phyloP scores from a whole-genome alignment of 1,140 invertebrate species.

The Centruroides vittatus region DNA sequence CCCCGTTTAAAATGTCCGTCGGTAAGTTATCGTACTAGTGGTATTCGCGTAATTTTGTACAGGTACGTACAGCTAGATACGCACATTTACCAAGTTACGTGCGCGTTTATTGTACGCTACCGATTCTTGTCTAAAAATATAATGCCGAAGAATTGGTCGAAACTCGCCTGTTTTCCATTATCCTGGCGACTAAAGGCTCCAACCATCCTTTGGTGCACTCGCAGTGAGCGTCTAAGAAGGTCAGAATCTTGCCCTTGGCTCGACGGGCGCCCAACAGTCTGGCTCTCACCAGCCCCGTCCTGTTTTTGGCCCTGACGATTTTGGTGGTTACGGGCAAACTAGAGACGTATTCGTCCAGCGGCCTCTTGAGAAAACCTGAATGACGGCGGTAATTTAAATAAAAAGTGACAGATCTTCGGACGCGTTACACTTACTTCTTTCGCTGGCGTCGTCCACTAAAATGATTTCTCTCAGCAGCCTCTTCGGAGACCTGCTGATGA shows the following conservation, averaged over 20 bases:
- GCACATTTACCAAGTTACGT: too few species aligned
- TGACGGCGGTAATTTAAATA: too few species aligned
- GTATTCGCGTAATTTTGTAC: too few species aligned
- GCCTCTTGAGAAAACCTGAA: constrained; percentile 25
- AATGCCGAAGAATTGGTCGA: too few species aligned
- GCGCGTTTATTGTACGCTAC: too few species aligned
- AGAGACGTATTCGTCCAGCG: constrained; percentile 60
- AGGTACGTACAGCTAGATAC: too few species aligned
- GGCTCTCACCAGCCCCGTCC: constrained; percentile 73
- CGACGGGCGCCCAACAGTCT: constrained; percentile 63
- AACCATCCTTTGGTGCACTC: constrained; percentile 84
- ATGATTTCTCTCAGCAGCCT: constrained; percentile 64
- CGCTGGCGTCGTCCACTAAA: constrained; percentile 76
- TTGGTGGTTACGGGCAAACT: constrained; percentile 44
- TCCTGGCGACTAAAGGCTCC: constrained; percentile 63
- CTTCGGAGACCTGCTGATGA: constrained; percentile 58
- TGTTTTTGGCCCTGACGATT: constrained; percentile 49
- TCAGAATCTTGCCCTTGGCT: constrained; percentile 63
- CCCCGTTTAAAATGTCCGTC: too few species aligned
- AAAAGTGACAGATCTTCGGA: background rate
- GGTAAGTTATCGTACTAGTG: too few species aligned
- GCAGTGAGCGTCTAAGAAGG: constrained; percentile 87
- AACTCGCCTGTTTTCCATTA: constrained; percentile 45
- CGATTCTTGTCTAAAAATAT: too few species aligned
- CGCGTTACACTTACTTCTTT: constrained; percentile 37